Base-by-base conservation (phyloP, 2,888 invertebrate genomes). In the Brenthis hecate region DNA sequence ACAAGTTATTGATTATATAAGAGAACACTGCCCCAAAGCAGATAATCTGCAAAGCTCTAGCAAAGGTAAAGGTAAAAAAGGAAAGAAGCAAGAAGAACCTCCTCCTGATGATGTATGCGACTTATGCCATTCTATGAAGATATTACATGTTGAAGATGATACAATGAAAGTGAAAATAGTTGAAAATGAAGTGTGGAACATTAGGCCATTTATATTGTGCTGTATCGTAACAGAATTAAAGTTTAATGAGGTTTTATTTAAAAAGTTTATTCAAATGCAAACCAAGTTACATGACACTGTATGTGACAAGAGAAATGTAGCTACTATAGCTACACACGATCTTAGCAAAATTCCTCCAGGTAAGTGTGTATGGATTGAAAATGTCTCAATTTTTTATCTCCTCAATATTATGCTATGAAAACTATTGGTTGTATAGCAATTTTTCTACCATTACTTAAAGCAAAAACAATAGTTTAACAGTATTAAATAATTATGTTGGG, bases 271-370 rank as follows among this genome's bases (percentile, higher is more conserved):
- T 72, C 95, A 96, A 78, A 80, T 96, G 78, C 97, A 97, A 91
- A 97, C 96, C 0, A 96, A 95, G 81, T 85, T 96, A 43, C 96
- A 96, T 77, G 96, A 96, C 72, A 94, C 94, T 0, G 88, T 96
- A 13, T 97, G 97, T 82, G 95, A 96, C 65, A 97, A 96, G 80
- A 91, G 97, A 75, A 96, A 96, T 77, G 87, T 93, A 0, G 96
- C 97, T 0, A 97, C 97, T 0, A 96, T 97, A 69, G 97, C 97
- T 3, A 97, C 97, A 0, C 98, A 98, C 84, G 97, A 97, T 83
- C 86, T 96, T 73, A 91, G 87, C 54, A 94, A 95, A 77, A 88
- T 97, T 71, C 86, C 93, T 50, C 83, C 94, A 88, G 88, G 94
- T 95, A 72, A 75, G 80, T 75, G 11, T 11, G 11, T 43, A 36